Conservation (phyloP, 2,888 invertebrate genomes). For the Syrphus vitripennis region DNA sequence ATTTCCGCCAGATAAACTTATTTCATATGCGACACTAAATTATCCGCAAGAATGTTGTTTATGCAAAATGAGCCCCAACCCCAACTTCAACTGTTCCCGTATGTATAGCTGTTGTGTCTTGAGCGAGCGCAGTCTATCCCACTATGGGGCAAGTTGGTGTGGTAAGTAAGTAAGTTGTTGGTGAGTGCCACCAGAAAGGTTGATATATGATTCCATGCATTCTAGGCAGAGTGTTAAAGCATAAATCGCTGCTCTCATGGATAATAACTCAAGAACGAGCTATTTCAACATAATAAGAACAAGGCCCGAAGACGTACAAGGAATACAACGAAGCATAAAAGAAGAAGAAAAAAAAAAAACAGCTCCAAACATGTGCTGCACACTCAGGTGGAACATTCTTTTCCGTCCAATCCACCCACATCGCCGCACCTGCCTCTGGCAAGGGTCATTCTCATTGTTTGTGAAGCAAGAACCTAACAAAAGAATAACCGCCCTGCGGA, state of each 20-base stretch:
- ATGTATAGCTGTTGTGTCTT: background rate
- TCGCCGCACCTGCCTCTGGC: background rate
- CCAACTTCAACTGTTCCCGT: background rate
- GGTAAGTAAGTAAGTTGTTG: constrained; percentile 68
- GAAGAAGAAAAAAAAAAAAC: background rate
- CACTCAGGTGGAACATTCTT: constrained; percentile 70
- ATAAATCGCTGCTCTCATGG: constrained; percentile 67
- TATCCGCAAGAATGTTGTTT: constrained; percentile 75
- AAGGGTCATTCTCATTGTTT: constrained; percentile 61
- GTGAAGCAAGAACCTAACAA: background rate
- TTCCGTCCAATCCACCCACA: constrained; percentile 46
- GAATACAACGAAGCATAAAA: constrained; percentile 9
- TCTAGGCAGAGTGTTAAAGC: constrained; percentile 67
- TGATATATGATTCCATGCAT: constrained; percentile 66
- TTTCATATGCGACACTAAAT: constrained; percentile 75
- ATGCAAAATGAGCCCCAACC: constrained; percentile 68
- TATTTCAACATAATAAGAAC: constrained; percentile 47
- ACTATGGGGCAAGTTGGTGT: constrained; percentile 35
- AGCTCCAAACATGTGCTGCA: constrained; percentile 35
- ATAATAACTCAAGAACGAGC: constrained; percentile 69
- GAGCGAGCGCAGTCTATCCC: constrained; percentile 7
- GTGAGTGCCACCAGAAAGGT: constrained; percentile 61
- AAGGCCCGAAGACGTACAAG: constrained; percentile 30
- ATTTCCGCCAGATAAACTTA: constrained; percentile 75
- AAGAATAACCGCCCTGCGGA: constrained; percentile 19